These are phyloP conservation scores for Chamaea fasciata DNA, from an alignment of 2,113 vertebrate genomes.

Conservation along the genomic window DNA sequence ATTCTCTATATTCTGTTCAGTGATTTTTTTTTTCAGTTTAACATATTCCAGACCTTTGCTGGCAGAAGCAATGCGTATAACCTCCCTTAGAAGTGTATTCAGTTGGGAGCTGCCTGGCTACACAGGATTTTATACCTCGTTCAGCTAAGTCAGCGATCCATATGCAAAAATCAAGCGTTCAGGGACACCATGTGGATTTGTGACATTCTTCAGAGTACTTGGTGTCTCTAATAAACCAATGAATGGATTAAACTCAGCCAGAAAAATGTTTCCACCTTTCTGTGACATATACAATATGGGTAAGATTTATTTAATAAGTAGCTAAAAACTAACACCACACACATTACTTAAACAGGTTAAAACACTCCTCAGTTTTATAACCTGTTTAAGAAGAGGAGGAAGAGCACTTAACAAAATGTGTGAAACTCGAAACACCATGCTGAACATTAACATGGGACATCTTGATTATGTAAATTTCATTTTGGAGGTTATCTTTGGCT, in stretches of 20 bases:
- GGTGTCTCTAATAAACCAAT: constrained; percentile 66
- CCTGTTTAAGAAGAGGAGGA: not conserved
- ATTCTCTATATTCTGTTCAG: not conserved
- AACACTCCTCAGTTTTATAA: not conserved
- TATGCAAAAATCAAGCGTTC: constrained; percentile 69
- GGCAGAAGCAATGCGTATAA: constrained; percentile 22
- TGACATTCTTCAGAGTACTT: constrained; percentile 69
- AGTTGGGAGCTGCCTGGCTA: constrained; percentile 70
- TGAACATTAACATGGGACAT: not conserved
- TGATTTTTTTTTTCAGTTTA: constrained; percentile 28
- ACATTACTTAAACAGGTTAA: not conserved
- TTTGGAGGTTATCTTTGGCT: not conserved
- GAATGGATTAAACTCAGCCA: constrained; percentile 58
- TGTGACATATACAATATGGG: not conserved
- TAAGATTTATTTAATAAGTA: constrained; percentile 26
- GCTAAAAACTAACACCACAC: not conserved
- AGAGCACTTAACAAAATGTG: not conserved
- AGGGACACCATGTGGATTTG: constrained; percentile 69
- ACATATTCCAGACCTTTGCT: constrained; percentile 54
- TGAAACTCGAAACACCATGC: not conserved
- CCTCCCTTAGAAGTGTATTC: constrained; percentile 66
- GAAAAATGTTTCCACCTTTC: not conserved
- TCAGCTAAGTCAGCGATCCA: constrained; percentile 74
- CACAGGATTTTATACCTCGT: constrained; percentile 70
- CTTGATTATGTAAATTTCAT: not conserved